Evolutionary conservation across 1,140 invertebrate species (phyloP), one percentile per base, ranked within the genome.

Genomic region (Papilio dardanus): DNA sequence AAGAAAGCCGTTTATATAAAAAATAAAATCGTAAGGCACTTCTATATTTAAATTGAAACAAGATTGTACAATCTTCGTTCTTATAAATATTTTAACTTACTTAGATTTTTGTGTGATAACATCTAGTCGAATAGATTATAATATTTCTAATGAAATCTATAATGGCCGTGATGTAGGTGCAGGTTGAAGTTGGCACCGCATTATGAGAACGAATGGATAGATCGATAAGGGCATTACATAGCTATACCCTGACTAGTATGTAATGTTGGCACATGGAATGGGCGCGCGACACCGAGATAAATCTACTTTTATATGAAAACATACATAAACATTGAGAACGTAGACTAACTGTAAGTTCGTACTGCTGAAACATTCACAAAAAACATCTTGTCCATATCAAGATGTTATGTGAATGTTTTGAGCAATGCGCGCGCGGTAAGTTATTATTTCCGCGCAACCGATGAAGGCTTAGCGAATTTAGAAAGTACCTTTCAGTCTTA

Each of bases 21-120:
- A 93, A 92, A 92, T 88, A 88, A 93, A 91, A 92, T 88, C 79
- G 88, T 93, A 93, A 93, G 92, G 92, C 92, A 93, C 92, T 92
- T 93, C 90, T 90, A 92, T 92, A 88, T 91, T 86, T 83, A 88
- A 88, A 85, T 88, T 88, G 86, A 91, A 90, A 86, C 83, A 79
- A 88, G 79, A 79, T 88, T 84, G 83, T 88, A 83, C 79, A 83
- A 82, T 84, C 76, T 68, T 79, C 76, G 81, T 80, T 82, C 82
- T 86, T 81, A 88, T 83, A 71, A 79, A 81, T 77, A 78, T 76
- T 84, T 84, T 79, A 35, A 62, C 71, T 74, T 58, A 75, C 74
- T 28, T 75, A 74, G 50, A 67, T 54, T 75, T 68, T 77, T 71
- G 28, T 77, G 50, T 71, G 40, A 77, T 78, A 83, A 80, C 79